Percentiles rank a stretch among this genome's conserved stretches.
Evolutionary conservation across 2,888 invertebrate species (phyloP).

Genomic region (Apodemia zela): DNA sequence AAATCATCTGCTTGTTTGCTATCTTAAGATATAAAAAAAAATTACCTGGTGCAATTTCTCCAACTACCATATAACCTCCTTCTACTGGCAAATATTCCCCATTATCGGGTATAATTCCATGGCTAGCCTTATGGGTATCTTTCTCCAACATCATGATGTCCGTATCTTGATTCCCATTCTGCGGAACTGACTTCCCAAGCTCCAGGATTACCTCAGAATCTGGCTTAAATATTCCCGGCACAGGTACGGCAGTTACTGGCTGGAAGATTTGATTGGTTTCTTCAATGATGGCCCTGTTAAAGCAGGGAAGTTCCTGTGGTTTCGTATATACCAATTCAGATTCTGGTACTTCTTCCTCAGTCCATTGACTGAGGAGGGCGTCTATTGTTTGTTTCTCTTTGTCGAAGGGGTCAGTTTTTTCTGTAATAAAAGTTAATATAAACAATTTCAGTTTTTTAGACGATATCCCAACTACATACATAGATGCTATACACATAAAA

Average conservation of each 20-base stretch:
- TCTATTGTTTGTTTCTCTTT: constrained; percentile 68
- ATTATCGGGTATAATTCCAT: constrained; percentile 45
- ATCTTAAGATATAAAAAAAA: too few species aligned
- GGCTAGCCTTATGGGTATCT: constrained; percentile 42
- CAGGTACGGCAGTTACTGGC: constrained; percentile 58
- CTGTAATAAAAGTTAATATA: constrained; percentile 38
- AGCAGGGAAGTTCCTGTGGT: constrained; percentile 53
- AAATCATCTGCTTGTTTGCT: too few species aligned
- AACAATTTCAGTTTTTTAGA: constrained; percentile 12
- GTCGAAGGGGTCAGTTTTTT: constrained; percentile 64
- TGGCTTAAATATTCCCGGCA: constrained; percentile 39
- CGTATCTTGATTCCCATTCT: constrained; percentile 12
- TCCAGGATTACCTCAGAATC: constrained; percentile 25
- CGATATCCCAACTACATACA: too few species aligned
- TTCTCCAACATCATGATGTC: constrained; percentile 58
- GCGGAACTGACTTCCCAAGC: neutral
- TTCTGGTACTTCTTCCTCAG: constrained; percentile 66
- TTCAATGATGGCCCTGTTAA: constrained; percentile 63
- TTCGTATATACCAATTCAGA: constrained; percentile 44
- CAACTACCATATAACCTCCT: constrained; percentile 66
- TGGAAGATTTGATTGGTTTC: constrained; percentile 63
- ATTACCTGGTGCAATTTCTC: constrained; percentile 33
- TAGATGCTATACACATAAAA: too few species aligned
- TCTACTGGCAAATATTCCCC: constrained; percentile 64
- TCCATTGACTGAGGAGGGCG: constrained; percentile 70